Percentiles rank a stretch among this genome's conserved stretches.
These are phyloP conservation scores for Xanthorhoe designata DNA, from an alignment of 2,888 invertebrate genomes.

Conservation along the genomic window DNA sequence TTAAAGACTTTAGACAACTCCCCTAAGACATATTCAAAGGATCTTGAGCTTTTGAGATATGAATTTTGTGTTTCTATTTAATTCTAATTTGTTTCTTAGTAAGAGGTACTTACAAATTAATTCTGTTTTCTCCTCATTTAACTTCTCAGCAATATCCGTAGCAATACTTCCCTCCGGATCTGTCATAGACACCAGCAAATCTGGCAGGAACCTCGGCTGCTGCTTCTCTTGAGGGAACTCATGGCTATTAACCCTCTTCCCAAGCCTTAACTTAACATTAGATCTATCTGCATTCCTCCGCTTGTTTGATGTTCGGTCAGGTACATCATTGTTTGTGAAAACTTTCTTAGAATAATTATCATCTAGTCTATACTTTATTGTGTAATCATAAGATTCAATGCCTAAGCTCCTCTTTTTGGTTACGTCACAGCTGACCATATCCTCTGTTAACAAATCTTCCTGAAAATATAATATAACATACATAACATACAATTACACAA, in stretches of 20 bases:
- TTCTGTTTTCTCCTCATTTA: constrained; percentile 90
- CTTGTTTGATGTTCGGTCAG: constrained; percentile 78
- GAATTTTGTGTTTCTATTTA: too few relatives aligned
- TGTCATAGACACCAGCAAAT: constrained; percentile 82
- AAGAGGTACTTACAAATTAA: constrained; percentile 86
- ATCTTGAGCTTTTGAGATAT: too few relatives aligned
- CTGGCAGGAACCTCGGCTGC: constrained; percentile 84
- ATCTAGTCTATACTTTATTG: constrained; percentile 87
- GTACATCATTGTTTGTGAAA: constrained; percentile 62
- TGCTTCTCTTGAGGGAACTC: constrained; percentile 81
- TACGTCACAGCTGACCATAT: constrained; percentile 92
- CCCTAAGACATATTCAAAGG: too few relatives aligned
- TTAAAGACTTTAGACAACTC: too few relatives aligned
- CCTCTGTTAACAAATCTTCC: constrained; percentile 92
- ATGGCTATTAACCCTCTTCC: constrained; percentile 76
- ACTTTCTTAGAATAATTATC: constrained; percentile 75
- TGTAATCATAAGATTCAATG: constrained; percentile 92
- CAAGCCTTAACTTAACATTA: constrained; percentile 85
- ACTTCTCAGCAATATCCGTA: constrained; percentile 89
- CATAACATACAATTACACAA: too few relatives aligned
- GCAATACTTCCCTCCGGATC: constrained; percentile 87
- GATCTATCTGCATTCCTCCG: constrained; percentile 85
- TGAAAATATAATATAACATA: constrained; percentile 68
- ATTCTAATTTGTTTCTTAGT: neutral
- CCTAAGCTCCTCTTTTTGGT: constrained; percentile 87